phyloP scores from a whole-genome alignment of 2,888 invertebrate species.

The Spodoptera picta region DNA sequence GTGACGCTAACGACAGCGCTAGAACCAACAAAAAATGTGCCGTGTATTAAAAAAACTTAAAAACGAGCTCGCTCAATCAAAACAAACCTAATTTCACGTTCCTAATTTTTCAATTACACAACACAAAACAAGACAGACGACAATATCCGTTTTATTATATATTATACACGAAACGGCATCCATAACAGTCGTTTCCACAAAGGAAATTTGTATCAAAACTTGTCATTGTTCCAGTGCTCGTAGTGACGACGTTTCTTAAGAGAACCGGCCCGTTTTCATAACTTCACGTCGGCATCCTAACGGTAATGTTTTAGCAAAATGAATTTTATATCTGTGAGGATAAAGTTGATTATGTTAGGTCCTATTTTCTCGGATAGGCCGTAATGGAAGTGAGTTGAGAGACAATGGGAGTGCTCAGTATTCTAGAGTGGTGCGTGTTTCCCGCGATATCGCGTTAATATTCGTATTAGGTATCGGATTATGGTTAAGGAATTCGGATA shows the following conservation, averaged over 20 bases:
- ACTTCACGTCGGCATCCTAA: conserved; percentile 61
- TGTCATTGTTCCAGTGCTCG: conserved; percentile 66
- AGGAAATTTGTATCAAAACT: conserved; percentile 80
- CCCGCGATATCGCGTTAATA: conserved; percentile 79
- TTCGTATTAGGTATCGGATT: conserved; percentile 74
- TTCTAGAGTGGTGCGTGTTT: conserved; percentile 73
- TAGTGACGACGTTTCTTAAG: conserved; percentile 57
- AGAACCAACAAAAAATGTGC: background rate
- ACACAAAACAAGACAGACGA: conserved; percentile 48
- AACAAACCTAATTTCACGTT: conserved; percentile 32
- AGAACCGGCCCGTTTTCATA: conserved; percentile 64
- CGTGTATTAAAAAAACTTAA: background rate
- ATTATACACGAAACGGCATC: conserved; percentile 62
- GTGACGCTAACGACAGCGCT: too few relatives aligned
- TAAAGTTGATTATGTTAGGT: conserved; percentile 59
- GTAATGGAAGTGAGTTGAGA: conserved; percentile 43
- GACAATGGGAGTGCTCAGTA: conserved; percentile 76
- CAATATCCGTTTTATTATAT: conserved; percentile 57
- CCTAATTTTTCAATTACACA: conserved; percentile 48
- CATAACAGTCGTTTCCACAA: conserved; percentile 71
- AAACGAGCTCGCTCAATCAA: conserved; percentile 15
- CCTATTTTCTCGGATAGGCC: conserved; percentile 43
- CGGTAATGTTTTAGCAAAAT: conserved; percentile 54
- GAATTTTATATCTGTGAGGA: conserved; percentile 49
- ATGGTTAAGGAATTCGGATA: conserved; percentile 62